Evolutionary conservation across 2,797 vertebrate genomes (phyloP).

Genomic region (Buphagus erythrorhynchus): DNA sequence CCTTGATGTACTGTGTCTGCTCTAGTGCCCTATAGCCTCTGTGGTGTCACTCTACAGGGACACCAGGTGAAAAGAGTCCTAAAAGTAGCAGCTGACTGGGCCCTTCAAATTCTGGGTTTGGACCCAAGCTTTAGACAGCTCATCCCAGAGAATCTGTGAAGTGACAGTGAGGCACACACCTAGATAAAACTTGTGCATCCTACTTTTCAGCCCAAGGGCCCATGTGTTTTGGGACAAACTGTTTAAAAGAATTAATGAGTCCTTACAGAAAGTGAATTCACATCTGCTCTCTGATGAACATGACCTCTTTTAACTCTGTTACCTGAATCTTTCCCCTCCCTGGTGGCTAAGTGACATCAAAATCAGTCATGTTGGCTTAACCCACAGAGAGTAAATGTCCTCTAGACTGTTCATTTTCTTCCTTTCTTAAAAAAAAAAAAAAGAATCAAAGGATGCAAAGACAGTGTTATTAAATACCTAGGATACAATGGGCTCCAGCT

Average conservation of each 20-base stretch:
- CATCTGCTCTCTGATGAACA: constrained; percentile 23
- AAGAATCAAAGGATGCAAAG: background rate
- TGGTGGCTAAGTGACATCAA: constrained; percentile 42
- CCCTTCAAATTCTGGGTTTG: background rate
- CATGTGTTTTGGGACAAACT: background rate
- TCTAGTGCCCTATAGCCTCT: background rate
- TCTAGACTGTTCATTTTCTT: background rate
- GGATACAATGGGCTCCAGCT: background rate
- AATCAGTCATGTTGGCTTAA: constrained; percentile 34
- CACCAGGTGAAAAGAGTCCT: background rate
- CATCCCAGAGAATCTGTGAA: background rate
- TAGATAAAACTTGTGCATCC: background rate
- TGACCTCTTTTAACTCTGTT: constrained; percentile 28
- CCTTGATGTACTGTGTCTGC: background rate
- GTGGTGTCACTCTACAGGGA: background rate
- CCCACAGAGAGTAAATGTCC: constrained; percentile 23
- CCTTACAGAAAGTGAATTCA: background rate
- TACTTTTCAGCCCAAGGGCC: background rate
- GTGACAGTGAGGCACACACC: background rate
- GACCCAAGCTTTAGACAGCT: background rate
- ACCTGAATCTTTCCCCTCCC: background rate
- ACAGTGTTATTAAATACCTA: background rate
- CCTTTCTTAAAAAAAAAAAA: background rate
- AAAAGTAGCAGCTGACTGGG: background rate
- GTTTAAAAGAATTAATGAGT: constrained; percentile 42